phyloP scores from a whole-genome alignment of 2,797 vertebrate genomes.

The Centroberyx gerrardi region DNA sequence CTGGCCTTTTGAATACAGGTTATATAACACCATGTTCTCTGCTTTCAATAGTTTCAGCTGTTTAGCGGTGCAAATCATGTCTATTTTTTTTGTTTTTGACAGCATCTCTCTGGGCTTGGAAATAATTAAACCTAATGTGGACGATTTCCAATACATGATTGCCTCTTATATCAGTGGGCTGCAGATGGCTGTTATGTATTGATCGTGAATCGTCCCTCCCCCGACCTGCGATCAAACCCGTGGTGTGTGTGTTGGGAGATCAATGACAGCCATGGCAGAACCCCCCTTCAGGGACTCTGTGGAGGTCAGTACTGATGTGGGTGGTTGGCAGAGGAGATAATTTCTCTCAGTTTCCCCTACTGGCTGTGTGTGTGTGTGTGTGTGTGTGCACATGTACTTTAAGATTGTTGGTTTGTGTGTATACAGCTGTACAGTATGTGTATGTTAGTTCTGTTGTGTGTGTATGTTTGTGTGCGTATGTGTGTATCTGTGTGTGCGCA shows the following conservation, averaged over 20 bases:
- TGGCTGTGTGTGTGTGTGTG: constrained; percentile 41
- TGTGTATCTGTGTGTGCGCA: background rate
- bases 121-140: constrained; percentile 15
- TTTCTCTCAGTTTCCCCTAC: constrained; percentile 44
- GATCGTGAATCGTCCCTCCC: constrained; percentile 51
- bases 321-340: constrained; percentile 68
- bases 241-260: constrained; percentile 57
- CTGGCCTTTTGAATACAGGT: background rate
- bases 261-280: constrained; percentile 67
- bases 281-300: constrained; percentile 42
- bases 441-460: background rate
- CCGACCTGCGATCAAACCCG: constrained; percentile 51
- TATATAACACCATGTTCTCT: background rate
- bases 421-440: background rate
- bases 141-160: constrained; percentile 29
- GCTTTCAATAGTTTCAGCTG: background rate
- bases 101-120: background rate
- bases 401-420: background rate
- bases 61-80: background rate
- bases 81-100: background rate
- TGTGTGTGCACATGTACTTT: constrained; percentile 15
- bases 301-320: constrained; percentile 69
- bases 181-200: constrained; percentile 61
- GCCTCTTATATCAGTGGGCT: constrained; percentile 51
- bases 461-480: background rate